phyloP scores from a whole-genome alignment of 2,888 invertebrate genomes.

The Eudasyphora cyanicolor region DNA sequence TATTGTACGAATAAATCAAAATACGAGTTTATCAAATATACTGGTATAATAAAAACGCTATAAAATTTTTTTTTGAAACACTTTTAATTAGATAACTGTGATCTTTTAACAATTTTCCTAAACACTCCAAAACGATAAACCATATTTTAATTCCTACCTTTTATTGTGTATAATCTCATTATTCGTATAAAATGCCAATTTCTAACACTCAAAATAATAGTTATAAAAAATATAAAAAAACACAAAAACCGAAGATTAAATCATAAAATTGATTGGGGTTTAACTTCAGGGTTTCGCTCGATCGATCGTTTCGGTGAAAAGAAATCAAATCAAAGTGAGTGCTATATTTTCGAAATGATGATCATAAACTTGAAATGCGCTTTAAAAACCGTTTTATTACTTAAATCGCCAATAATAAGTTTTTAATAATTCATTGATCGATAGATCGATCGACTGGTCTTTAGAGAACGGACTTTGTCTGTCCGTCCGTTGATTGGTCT shows the following conservation, averaged over 20 bases:
- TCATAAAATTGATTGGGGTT: conserved; percentile 6
- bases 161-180: too few species aligned
- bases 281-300: neutral
- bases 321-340: conserved; percentile 16
- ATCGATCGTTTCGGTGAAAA: neutral
- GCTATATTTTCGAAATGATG: neutral
- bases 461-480: neutral
- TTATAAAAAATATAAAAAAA: neutral
- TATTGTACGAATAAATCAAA: too few species aligned
- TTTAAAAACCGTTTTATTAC: conserved; percentile 28
- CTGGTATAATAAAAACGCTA: too few species aligned
- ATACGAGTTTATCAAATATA: too few species aligned
- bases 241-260: neutral
- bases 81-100: too few species aligned
- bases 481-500: neutral
- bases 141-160: too few species aligned
- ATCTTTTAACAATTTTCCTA: too few species aligned
- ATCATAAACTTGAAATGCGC: conserved; percentile 2
- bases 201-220: neutral
- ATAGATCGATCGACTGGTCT: too few species aligned
- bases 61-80: too few species aligned
- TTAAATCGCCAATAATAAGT: conserved; percentile 8
- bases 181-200: too few species aligned
- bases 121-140: too few species aligned
- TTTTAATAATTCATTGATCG: conserved; percentile 34